Evolutionary conservation across 2,888 invertebrate species (phyloP), one percentile per base, ranked within the genome.

Genomic region (Parnassius smintheus): DNA sequence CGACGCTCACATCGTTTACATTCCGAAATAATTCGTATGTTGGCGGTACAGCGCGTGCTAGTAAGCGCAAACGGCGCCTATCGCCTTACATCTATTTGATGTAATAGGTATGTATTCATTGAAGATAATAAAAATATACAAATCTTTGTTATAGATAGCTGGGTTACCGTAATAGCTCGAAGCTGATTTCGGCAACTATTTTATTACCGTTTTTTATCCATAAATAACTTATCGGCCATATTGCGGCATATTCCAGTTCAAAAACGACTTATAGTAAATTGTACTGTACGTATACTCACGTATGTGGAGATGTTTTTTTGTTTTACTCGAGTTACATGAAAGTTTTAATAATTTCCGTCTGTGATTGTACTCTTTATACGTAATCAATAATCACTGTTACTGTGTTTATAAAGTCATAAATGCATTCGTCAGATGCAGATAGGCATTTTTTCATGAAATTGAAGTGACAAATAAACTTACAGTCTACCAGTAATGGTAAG

Each of bases 41-140:
- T 35, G 35, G 57, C 65, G 70, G 64, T 65, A 50, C 64, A 76
- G 80, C 83, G 81, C 84, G 83, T 82, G 84, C 83, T 35, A 35
- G 35, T 35, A 35, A 2, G 25, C 25, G 72, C 75, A 70, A 71
- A 73, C 72, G 71, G 68, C 78, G 68, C 73, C 71, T 80, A 82
- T 81, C 81, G 72, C 70, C 79, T 82, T 80, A 81, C 83, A 82
- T 84, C 82, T 81, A 72, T 74, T 74, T 75, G 35, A 35, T 35
- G 74, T 82, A 82, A 83, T 84, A 83, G 81, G 82, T 81, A 82
- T 81, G 82, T 81, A 82, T 81, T 82, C 80, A 82, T 82, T 81
- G 80, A 71, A 74, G 68, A 77, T 79, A 78, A 83, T 85, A 85
- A 83, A 82, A 82, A 73, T 82, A 80, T 70, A 76, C 71, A 74